A percentile compares a stretch with the other conserved stretches of the same genome.
These are phyloP conservation scores for Trogon surrucura DNA, from an alignment of 2,113 vertebrate species.

Conservation along the genomic window DNA sequence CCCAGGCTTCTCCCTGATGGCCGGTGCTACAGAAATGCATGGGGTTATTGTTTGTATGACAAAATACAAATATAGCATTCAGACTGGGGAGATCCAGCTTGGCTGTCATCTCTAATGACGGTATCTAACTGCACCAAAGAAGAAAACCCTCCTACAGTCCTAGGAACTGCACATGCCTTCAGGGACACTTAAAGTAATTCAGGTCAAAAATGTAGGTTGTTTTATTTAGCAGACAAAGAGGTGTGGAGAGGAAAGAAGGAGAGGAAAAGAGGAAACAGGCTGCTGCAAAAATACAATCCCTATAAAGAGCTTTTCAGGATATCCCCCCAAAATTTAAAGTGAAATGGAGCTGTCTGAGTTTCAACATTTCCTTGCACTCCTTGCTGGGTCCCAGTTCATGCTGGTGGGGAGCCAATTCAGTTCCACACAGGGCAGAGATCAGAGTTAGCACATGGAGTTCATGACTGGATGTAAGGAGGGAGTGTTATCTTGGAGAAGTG, in stretches of 20 bases:
- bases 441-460: background rate
- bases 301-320: conserved; percentile 2
- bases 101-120: conserved; percentile 35
- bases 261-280: conserved; percentile 1
- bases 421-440: background rate
- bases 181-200: conserved; percentile 62
- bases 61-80: background rate
- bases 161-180: conserved; percentile 41
- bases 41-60: background rate
- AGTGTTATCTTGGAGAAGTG: background rate
- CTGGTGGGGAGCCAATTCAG: background rate
- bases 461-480: background rate
- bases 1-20: background rate
- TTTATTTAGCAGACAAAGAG: conserved; percentile 66
- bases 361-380: background rate
- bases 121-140: background rate
- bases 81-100: background rate
- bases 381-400: background rate
- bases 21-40: background rate
- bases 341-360: background rate
- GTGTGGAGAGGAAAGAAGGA: background rate
- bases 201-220: conserved; percentile 70
- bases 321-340: background rate
- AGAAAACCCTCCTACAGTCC: conserved; percentile 46
- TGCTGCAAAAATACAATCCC: background rate